Percentiles rank a stretch among this genome's conserved stretches.
Evolutionary conservation across 1,140 invertebrate species (phyloP).

Genomic region (Heterodera carotae): DNA sequence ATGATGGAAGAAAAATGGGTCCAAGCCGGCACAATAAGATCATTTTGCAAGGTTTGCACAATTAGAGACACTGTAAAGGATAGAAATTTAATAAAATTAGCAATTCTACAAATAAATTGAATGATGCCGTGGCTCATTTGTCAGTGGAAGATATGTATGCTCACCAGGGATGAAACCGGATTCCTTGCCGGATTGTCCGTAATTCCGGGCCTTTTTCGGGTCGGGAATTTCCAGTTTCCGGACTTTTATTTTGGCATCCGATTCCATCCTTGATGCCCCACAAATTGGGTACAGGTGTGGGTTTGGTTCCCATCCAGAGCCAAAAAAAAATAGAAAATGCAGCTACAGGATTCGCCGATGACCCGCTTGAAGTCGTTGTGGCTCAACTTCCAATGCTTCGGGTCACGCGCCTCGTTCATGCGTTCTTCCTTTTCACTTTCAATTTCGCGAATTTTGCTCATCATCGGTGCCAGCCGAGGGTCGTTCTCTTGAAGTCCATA

Average conservation of each 20-base stretch:
- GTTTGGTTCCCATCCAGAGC: no score
- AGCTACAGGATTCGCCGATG: constrained; percentile 35
- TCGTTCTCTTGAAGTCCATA: constrained; percentile 53
- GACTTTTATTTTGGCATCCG: no score
- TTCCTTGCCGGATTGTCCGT: no score
- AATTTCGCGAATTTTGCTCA: constrained; percentile 49
- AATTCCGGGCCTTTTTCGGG: no score
- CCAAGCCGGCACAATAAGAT: constrained; percentile 51
- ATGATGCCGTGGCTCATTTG: no score
- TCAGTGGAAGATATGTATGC: no score
- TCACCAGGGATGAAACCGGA: no score
- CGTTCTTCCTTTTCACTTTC: constrained; percentile 50
- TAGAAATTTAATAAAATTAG: background rate
- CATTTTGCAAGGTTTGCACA: constrained; percentile 53
- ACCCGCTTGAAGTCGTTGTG: constrained; percentile 48
- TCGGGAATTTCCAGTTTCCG: no score
- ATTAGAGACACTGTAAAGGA: constrained; percentile 36
- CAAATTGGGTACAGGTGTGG: no score
- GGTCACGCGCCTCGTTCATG: constrained; percentile 46
- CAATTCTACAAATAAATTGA: no score
- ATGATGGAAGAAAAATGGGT: constrained; percentile 43
- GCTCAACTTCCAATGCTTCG: constrained; percentile 54
- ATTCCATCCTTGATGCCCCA: no score
- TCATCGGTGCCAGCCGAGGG: constrained; percentile 49
- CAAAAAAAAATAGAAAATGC: background rate